Conservation (phyloP, 2,113 vertebrate genomes). For the Aegotheles bennettii region DNA sequence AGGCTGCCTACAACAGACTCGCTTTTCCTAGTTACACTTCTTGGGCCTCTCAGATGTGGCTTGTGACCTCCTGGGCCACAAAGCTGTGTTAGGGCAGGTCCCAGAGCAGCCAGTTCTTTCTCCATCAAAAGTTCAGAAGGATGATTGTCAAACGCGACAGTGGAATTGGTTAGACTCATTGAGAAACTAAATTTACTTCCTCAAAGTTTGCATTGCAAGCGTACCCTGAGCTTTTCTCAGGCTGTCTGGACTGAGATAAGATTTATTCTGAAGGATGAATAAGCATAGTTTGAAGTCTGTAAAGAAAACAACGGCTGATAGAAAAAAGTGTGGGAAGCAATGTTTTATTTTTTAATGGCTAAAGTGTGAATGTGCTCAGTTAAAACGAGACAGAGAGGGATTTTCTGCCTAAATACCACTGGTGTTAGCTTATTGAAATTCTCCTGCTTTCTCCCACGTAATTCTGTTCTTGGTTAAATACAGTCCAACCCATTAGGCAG, state of each 20-base stretch:
- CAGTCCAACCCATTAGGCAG: neutral
- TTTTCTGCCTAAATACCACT: neutral
- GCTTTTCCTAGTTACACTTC: neutral
- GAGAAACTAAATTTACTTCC: constrained; percentile 8
- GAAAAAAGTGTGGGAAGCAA: neutral
- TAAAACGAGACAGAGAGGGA: neutral
- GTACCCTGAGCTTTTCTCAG: neutral
- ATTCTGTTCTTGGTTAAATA: neutral
- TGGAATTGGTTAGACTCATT: neutral
- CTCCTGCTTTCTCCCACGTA: accelerated
- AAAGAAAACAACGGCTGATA: neutral
- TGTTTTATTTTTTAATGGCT: neutral
- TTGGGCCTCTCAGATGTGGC: neutral
- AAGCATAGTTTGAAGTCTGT: neutral
- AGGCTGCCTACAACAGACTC: neutral
- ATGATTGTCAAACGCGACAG: accelerated
- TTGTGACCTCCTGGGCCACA: neutral
- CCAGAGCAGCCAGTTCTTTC: neutral
- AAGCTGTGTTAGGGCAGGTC: accelerated
- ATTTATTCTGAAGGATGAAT: neutral
- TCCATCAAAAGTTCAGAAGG: neutral
- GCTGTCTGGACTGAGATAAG: neutral
- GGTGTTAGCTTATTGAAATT: neutral
- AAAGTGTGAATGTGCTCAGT: neutral
- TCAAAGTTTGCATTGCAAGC: neutral